Base-by-base conservation (phyloP, 2,113 vertebrate species). In the Thalassoma bifasciatum region DNA sequence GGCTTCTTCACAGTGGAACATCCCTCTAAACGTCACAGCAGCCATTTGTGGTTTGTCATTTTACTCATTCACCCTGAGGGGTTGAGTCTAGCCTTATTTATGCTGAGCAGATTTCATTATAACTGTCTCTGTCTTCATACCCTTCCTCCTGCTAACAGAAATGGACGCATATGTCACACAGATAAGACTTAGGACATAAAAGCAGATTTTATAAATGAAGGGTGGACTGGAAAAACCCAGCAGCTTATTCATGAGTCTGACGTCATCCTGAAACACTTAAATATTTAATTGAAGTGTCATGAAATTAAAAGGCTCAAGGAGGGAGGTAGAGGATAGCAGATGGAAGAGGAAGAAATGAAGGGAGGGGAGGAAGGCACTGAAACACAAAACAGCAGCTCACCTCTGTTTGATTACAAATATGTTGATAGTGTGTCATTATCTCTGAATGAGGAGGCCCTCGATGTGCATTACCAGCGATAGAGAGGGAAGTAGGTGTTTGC, bases 251-350 rank as follows among this genome's bases (percentile, higher is more conserved):
- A 57, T 38, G 34, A 90, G 86, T 92, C 93, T 93, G 94, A 94
- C 54, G 87, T 86, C 86, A 90, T 79, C 65, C 65, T 47, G 69
- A 76, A 85, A 84, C 66, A 71, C 82, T 80, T 94, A 79, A 92
- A 94, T 93, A 92, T 93, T 94, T 92, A 76, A 94, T 92, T 88
- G 58, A 66, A 80, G 74, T 68, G 74, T 86, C 69, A 14, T 85
- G 81, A 90, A 88, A 93, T 92, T 88, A 91, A 92, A 93, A 86
- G 88, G 79, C 82, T 80, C 65, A 74, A 67, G 63, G 79, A 90
- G 86, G 38, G 23, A 50, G 57, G 16, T 24, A 7, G 37, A 44
- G 50, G 37, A 22, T 2, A 5, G 22, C 22, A 60, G 57, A 40
- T 22, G 30, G 24, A 17, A 22, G 37, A 54, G 21, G 42, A 14